Evolutionary conservation across 2,888 invertebrate genomes (phyloP), one percentile per base, ranked within the genome.

Genomic region (Ichneumon xanthorius): DNA sequence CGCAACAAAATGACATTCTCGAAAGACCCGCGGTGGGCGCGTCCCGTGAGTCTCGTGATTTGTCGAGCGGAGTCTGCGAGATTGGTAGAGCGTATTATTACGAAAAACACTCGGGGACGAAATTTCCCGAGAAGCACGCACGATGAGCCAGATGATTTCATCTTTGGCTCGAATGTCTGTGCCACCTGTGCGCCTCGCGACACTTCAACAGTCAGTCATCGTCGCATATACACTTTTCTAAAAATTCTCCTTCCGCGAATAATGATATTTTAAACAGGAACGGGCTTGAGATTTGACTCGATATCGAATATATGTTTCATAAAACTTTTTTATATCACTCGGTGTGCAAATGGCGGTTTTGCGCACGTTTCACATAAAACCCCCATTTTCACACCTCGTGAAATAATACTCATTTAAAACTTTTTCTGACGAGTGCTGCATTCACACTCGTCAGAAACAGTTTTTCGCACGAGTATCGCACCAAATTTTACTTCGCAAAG

Each of bases 111-210:
- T 80, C 19, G 55, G 71, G 63, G 71, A 53, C 26, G 30, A 55
- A 72, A 72, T 77, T 61, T 70, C 30, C 53, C 58, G 61, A 45
- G 45, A 30, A 11, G 33, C 19, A 19, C 30, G 30, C 16, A 63
- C 26, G 30, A 63, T 16, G 61, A 33, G 68, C 22, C 33, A 16
- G 72, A 61, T 84, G 84, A 84, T 80, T 78, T 84, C 77, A 84
- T 78, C 50, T 72, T 77, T 84, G 80, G 80, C 84, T 67, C 76
- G 61, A 61, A 53, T 53, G 30, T 65, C 50, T 22, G 71, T 33
- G 50, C 14, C 71, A 40, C 26, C 70, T 70, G 53, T n/a, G 53
- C 26, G 75, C 33, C 26, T 71, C 67, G n/a, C 58, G 40, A 80
- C 68, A 77, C 80, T 48, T 48, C 84, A 73, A 50, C 76, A 50